Evolutionary conservation across 2,888 invertebrate genomes (phyloP).

Genomic region (Dermolepida albohirtum): DNA sequence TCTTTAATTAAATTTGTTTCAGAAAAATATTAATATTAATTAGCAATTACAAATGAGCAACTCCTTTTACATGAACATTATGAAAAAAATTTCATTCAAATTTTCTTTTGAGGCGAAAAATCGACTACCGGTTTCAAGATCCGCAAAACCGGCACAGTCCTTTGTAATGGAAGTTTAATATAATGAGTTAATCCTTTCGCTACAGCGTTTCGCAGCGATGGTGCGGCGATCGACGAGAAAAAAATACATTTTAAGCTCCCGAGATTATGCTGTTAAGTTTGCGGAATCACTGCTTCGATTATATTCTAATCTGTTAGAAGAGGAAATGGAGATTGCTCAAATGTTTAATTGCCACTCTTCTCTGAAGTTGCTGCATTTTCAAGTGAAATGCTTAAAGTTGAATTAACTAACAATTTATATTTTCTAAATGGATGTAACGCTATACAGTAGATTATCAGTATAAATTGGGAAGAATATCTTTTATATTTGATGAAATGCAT

Average conservation of each 20-base stretch:
- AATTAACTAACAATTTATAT: slow-evolving; percentile 43
- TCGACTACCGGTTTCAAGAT: slow-evolving; percentile 20
- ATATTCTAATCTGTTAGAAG: slow-evolving; percentile 43
- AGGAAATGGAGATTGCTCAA: slow-evolving; percentile 35
- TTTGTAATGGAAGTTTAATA: slow-evolving; percentile 42
- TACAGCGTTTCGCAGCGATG: slow-evolving; percentile 33
- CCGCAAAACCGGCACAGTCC: slow-evolving; percentile 32
- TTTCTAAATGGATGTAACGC: not conserved
- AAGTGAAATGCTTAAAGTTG: slow-evolving; percentile 40
- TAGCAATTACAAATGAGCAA: no score
- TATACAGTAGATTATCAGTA: no score
- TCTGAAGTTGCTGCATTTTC: slow-evolving; percentile 34
- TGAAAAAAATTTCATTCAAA: no score
- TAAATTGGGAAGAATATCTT: no score
- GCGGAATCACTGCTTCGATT: slow-evolving; percentile 42
- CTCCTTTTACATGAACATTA: no score
- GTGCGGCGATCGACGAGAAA: slow-evolving; percentile 16
- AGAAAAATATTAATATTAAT: no score
- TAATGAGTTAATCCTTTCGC: slow-evolving; percentile 43
- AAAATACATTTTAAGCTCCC: slow-evolving; percentile 40
- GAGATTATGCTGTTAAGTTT: slow-evolving; percentile 41
- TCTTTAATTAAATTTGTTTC: no score
- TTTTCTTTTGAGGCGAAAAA: not conserved
- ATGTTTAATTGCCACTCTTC: slow-evolving; percentile 37
- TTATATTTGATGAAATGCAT: no score